phyloP scores from a whole-genome alignment of 1,140 invertebrate genomes.

The Neotoxoptera formosana region DNA sequence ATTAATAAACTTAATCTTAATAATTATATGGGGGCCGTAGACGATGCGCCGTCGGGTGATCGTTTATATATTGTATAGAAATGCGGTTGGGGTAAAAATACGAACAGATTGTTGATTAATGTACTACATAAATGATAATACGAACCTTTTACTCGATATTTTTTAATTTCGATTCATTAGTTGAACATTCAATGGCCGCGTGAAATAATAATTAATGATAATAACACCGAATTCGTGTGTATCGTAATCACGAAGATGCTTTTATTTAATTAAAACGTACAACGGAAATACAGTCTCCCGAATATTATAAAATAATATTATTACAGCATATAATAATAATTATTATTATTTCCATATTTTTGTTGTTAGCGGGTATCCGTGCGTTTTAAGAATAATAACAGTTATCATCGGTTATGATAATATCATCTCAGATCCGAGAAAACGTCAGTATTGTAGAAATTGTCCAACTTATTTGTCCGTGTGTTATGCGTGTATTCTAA shows the following conservation, averaged over 20 bases:
- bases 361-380: not conserved
- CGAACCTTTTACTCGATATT: not conserved
- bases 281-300: not conserved
- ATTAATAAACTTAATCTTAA: not conserved
- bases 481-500: not conserved
- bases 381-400: not conserved
- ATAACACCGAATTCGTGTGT: not conserved
- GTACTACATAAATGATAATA: too few relatives aligned
- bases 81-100: not conserved
- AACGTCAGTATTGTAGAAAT: not conserved
- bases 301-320: constrained; percentile 13
- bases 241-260: not conserved
- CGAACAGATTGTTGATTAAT: not conserved
- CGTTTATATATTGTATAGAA: not conserved
- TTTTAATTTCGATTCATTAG: not conserved
- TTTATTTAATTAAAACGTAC: not conserved
- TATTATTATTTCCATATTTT: not conserved
- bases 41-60: not conserved
- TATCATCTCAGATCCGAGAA: not conserved
- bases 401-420: not conserved
- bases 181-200: not conserved
- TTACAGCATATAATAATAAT: not conserved
- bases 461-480: not conserved
- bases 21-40: not conserved
- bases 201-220: constrained; percentile 18